phyloP scores from a whole-genome alignment of 2,888 invertebrate genomes.

The Polydrusus cervinus region DNA sequence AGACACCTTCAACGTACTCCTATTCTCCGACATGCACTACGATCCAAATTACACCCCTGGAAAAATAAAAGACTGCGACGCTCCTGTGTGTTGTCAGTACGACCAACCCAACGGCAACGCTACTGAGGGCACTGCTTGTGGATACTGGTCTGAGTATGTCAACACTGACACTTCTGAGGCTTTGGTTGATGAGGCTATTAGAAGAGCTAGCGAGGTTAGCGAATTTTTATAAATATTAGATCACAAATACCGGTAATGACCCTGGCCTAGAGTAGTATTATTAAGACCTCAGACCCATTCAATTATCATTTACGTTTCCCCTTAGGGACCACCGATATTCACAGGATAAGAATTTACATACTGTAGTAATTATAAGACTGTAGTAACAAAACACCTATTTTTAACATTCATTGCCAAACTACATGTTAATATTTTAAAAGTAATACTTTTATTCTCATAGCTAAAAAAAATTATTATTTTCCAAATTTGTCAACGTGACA shows the following conservation, averaged over 20 bases:
- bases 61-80: conserved; percentile 81
- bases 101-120: conserved; percentile 72
- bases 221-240: no score
- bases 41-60: conserved; percentile 83
- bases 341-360: not conserved
- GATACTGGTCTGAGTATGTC: conserved; percentile 87
- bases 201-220: conserved; percentile 67
- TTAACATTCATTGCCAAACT: no score
- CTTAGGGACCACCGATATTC: no score
- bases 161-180: conserved; percentile 83
- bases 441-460: no score
- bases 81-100: conserved; percentile 85
- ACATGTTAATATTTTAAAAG: no score
- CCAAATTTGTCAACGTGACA: no score
- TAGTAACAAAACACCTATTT: no score
- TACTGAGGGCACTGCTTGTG: conserved; percentile 72
- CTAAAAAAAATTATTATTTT: no score
- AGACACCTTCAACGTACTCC: conserved; percentile 72
- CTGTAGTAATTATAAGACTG: not conserved
- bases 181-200: conserved; percentile 77
- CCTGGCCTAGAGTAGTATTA: no score
- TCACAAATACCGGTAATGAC: no score
- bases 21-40: conserved; percentile 86
- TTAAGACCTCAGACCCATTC: no score
- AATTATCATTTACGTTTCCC: no score